phyloP scores from a whole-genome alignment of 2,113 vertebrate species.

The Myrmophylax atrothorax region DNA sequence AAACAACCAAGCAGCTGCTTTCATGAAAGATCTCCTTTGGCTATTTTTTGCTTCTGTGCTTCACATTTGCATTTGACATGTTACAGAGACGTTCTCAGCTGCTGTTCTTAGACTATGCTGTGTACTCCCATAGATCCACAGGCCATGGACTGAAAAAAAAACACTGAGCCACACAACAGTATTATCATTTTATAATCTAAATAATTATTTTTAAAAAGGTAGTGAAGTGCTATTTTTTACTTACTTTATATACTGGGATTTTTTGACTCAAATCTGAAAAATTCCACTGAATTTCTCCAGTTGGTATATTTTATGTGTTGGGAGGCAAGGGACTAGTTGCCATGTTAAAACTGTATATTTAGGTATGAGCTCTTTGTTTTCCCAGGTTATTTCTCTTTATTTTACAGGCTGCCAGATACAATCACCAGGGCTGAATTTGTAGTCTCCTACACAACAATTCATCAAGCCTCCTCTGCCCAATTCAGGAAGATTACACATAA shows the following conservation, averaged over 20 bases:
- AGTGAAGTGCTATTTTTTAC: background rate
- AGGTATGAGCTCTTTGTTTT: background rate
- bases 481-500: background rate
- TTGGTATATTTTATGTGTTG: fast-evolving
- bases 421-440: background rate
- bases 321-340: background rate
- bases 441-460: background rate
- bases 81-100: background rate
- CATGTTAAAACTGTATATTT: background rate
- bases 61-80: constrained; percentile 2
- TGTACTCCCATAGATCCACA: background rate
- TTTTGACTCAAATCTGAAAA: background rate
- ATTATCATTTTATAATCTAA: background rate
- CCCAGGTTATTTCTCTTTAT: background rate
- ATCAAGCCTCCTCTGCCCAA: background rate
- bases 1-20: constrained; percentile 39
- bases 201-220: background rate
- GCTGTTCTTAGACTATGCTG: background rate
- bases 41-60: background rate
- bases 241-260: background rate
- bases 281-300: background rate
- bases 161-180: background rate
- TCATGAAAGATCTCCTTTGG: background rate
- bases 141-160: background rate
- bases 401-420: background rate